Evolutionary conservation across 2,797 vertebrate species (phyloP).

Genomic region (Percopsis omiscomaycus): DNA sequence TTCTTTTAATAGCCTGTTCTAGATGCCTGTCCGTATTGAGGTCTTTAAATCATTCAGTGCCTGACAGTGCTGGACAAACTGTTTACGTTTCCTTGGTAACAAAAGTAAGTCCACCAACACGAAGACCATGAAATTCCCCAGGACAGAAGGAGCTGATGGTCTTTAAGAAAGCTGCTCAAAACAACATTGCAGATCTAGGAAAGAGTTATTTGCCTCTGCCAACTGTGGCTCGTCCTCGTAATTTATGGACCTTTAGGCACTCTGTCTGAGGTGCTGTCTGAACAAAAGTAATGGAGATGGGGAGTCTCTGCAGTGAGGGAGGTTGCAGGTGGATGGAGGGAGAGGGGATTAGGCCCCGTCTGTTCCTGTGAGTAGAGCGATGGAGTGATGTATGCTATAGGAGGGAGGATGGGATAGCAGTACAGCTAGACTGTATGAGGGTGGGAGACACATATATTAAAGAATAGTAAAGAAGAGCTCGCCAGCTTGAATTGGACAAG

Average conservation of each 20-base stretch:
- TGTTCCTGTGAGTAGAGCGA: conserved; percentile 42
- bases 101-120: not conserved
- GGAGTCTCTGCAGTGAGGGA: conserved; percentile 20
- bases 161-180: conserved; percentile 28
- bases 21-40: not conserved
- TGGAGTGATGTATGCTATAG: conserved; percentile 60
- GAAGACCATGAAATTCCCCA: conserved; percentile 16
- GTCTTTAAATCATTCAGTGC: not conserved
- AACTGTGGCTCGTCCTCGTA: conserved; percentile 43
- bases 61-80: not conserved
- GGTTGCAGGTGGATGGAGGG: conserved; percentile 42
- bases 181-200: conserved; percentile 35
- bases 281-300: conserved; percentile 28
- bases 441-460: conserved; percentile 26
- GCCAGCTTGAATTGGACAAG: conserved; percentile 40
- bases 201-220: conserved; percentile 27
- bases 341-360: conserved; percentile 51
- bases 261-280: conserved; percentile 41
- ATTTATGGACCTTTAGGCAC: conserved; percentile 57
- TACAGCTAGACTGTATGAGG: conserved; percentile 34
- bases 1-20: no score
- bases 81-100: not conserved
- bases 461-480: no score
- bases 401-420: conserved; percentile 47
- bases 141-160: conserved; percentile 16